Evolutionary conservation across 2,888 invertebrate genomes (phyloP).

Genomic region (Tyria jacobaeae): DNA sequence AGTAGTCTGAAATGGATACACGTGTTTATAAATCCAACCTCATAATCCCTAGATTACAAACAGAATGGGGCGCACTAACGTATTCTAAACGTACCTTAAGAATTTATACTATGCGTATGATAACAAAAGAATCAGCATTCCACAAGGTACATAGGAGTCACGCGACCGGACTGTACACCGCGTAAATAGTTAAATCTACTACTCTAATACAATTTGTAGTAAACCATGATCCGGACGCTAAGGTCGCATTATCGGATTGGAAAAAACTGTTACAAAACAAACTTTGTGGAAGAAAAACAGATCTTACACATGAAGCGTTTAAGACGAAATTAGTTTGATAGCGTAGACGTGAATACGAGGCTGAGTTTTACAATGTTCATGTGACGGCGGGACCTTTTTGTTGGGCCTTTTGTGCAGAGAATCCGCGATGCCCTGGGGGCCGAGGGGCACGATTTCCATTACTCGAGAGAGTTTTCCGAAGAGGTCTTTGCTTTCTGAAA

Average conservation of each 20-base stretch:
- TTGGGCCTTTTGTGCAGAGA: slow-evolving; percentile 83
- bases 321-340: slow-evolving; percentile 67
- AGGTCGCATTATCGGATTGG: slow-evolving; percentile 86
- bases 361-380: slow-evolving; percentile 85
- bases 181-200: slow-evolving; percentile 85
- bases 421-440: slow-evolving; percentile 81
- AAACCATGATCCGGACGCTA: slow-evolving; percentile 86
- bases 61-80: not conserved
- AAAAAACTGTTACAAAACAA: slow-evolving; percentile 82
- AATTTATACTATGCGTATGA: slow-evolving; percentile 33
- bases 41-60: not conserved
- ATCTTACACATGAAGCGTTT: slow-evolving; percentile 56
- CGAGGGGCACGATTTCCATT: slow-evolving; percentile 82
- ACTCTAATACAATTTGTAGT: slow-evolving; percentile 87
- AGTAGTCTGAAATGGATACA: not conserved
- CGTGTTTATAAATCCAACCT: not conserved
- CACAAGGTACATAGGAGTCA: slow-evolving; percentile 43
- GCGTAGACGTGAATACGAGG: slow-evolving; percentile 68
- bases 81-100: slow-evolving; percentile 22
- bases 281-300: slow-evolving; percentile 57
- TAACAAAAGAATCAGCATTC: slow-evolving; percentile 50
- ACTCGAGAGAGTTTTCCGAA: slow-evolving; percentile 80
- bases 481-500: slow-evolving; percentile 71
- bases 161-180: slow-evolving; percentile 57
- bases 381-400: slow-evolving; percentile 85